These are phyloP conservation scores for Trematomus bernacchii DNA, from an alignment of 2,797 vertebrate species.

Conservation along the genomic window DNA sequence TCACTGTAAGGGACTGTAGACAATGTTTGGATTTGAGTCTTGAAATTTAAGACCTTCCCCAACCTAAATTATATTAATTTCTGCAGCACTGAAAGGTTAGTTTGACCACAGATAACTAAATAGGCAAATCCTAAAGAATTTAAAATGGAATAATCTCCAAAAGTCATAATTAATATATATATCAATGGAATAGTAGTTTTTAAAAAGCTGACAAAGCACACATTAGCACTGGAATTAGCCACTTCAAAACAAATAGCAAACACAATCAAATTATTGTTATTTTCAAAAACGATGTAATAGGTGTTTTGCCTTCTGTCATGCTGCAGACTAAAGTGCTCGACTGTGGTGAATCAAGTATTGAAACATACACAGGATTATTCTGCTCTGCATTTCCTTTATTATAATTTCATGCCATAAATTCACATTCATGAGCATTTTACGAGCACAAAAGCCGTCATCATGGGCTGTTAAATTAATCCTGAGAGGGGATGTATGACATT, in stretches of 20 bases:
- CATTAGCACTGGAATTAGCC: neutral
- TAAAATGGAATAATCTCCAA: neutral
- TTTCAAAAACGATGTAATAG: neutral
- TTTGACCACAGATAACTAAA: constrained; percentile 5
- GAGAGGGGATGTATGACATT: neutral
- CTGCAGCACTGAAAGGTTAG: neutral
- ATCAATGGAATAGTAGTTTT: neutral
- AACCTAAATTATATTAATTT: neutral
- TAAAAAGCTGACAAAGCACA: neutral
- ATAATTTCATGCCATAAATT: neutral
- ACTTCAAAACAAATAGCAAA: neutral
- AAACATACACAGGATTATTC: constrained; percentile 2
- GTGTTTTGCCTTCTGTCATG: neutral
- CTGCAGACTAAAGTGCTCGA: neutral
- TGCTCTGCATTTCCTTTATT: neutral
- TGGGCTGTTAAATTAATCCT: neutral
- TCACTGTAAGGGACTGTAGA: neutral
- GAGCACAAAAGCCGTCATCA: neutral
- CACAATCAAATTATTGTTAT: neutral
- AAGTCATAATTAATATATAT: neutral
- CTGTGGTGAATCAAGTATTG: neutral
- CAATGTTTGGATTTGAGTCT: neutral
- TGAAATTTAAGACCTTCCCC: neutral
- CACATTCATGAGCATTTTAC: neutral
- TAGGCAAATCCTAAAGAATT: neutral